Base-by-base conservation (phyloP, 2,797 vertebrate species). In the Malacoraja senta region DNA sequence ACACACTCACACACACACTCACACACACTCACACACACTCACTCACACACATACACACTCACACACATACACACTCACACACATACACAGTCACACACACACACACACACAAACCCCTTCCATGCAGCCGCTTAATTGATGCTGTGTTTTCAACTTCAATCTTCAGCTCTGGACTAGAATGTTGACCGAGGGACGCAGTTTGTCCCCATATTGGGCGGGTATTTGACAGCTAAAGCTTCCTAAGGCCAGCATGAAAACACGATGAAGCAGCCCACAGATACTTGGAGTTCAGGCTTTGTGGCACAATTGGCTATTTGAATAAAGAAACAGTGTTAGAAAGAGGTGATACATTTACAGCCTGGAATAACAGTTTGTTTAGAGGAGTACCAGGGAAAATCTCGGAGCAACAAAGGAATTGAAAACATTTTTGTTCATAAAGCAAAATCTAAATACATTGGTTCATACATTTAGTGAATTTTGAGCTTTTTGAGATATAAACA, bases 21-120 rank as follows among this genome's bases (percentile, higher is more conserved):
- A n/a, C 32, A 92, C 17, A 93, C 92, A 38, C 74, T 9, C 21
- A 93, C 96, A 93, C 95, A 95, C 24, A 95, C 83, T 94, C 44
- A 61, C 92, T 78, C 44, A 77, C 38, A 24, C 26, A 88, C 17
- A 93, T 83, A 38, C 74, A 17, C 21, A 76, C 65, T 93, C 15
- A 93, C 26, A 93, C 21, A 78, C 80, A 86, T 24, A 93, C 13
- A 79, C 10, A 61, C 79, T 61, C 83, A 26, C 24, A 94, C 15
- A 86, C 53, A 93, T 32, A 35, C 38, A 71, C 38, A 90, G 86
- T 78, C 77, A 91, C 63, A 81, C 58, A 61, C 7, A 53, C 58
- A 91, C 63, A 53, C 44, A 6, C 44, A 53, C 44, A 53, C 44
- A 53, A 7, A 53, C 44, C 44, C 13, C 12, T 68, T 7, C 2